Conservation (phyloP, 2,113 vertebrate genomes). For the Podocnemis expansa region DNA sequence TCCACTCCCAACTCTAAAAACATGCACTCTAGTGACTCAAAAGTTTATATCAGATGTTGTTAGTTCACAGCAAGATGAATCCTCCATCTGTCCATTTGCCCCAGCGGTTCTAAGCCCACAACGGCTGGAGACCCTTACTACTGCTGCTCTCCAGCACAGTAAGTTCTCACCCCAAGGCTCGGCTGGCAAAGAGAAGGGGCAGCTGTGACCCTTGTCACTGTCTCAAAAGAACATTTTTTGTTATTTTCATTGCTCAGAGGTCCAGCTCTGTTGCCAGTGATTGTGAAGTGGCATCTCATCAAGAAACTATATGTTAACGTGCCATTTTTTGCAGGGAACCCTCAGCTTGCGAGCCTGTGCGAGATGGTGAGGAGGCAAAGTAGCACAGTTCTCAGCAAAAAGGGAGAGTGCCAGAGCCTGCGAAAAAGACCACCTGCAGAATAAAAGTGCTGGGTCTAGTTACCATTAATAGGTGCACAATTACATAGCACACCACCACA, state of each 20-base stretch:
- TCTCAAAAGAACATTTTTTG: neutral
- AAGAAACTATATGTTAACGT: neutral
- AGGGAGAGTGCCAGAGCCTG: neutral
- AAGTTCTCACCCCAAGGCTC: neutral
- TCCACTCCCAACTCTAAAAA: neutral
- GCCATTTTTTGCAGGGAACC: neutral
- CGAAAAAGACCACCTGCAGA: neutral
- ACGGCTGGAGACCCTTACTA: accelerated
- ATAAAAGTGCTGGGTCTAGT: neutral
- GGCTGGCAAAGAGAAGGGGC: accelerated
- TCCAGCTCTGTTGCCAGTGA: neutral
- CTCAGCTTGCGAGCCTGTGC: neutral
- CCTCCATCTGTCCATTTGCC: accelerated
- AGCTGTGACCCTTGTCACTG: accelerated
- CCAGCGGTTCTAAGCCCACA: accelerated
- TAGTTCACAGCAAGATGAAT: neutral
- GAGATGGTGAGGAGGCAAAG: neutral
- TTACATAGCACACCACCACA: neutral
- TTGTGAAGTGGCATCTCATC: neutral
- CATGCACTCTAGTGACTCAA: neutral
- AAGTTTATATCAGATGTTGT: neutral
- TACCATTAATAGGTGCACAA: neutral
- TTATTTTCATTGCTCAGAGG: accelerated
- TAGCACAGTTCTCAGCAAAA: neutral
- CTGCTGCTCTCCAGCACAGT: accelerated